Percentiles rank a stretch among this genome's conserved stretches.
phyloP scores from a whole-genome alignment of 2,113 vertebrate species.

The Pedionomus torquatus region DNA sequence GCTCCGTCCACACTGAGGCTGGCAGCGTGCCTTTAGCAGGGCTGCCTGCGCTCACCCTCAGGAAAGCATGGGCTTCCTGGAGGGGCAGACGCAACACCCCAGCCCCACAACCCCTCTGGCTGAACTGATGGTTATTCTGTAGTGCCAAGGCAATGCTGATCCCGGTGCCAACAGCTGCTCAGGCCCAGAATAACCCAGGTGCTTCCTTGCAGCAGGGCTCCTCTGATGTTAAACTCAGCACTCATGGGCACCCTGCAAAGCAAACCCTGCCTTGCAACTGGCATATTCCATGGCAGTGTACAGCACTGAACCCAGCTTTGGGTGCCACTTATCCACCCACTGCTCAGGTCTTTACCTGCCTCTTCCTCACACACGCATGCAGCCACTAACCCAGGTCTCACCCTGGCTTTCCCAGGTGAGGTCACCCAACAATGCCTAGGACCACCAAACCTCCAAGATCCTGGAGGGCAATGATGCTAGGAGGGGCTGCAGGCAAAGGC shows the following conservation, averaged over 20 bases:
- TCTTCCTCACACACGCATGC: not conserved
- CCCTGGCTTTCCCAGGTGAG: not conserved
- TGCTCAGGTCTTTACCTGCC: not conserved
- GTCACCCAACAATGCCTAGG: not conserved
- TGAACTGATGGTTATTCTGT: rapidly evolving
- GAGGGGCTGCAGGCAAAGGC: not conserved
- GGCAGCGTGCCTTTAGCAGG: not conserved
- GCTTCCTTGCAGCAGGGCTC: not conserved
- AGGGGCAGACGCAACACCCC: rapidly evolving
- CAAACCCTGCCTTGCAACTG: not conserved
- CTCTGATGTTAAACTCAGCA: not conserved
- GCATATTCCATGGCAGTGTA: not conserved
- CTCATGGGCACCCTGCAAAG: not conserved
- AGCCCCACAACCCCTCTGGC: not conserved
- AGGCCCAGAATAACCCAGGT: rapidly evolving
- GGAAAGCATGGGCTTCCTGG: not conserved
- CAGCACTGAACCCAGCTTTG: not conserved
- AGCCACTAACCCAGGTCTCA: not conserved
- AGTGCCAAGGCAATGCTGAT: rapidly evolving
- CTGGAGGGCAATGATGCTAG: rapidly evolving
- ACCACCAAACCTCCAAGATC: not conserved
- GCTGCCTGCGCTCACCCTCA: rapidly evolving
- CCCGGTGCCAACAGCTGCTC: not conserved
- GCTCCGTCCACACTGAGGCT: not conserved
- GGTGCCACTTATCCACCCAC: not conserved